Evolutionary conservation across 35 echinoderm and acorn worm genomes (phyloP).

Genomic region (Hemicentrotus pulcherrimus): DNA sequence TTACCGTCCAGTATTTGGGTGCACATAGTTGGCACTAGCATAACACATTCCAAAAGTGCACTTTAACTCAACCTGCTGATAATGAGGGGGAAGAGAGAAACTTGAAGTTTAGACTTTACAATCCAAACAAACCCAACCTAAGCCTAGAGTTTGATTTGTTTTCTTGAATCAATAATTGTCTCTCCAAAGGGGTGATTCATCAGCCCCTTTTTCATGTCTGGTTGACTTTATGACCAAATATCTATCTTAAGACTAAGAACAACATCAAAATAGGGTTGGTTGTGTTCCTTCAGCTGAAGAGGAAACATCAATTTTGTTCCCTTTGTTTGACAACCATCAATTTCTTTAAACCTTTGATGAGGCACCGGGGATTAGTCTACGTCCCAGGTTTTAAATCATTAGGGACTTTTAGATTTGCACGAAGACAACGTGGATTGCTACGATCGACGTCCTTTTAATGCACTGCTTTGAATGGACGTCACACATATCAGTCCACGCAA

Average conservation of each 20-base stretch:
- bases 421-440: too few species aligned
- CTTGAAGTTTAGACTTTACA: conserved; percentile 12
- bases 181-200: neutral
- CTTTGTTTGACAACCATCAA: neutral
- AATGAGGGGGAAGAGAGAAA: neutral
- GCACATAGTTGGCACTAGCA: too few species aligned
- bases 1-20: neutral
- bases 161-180: conserved; percentile 14
- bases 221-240: neutral
- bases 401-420: too few species aligned
- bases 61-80: neutral
- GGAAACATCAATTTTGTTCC: conserved; percentile 12
- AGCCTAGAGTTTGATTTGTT: neutral
- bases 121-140: conserved; percentile 1
- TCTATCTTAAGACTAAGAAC: neutral
- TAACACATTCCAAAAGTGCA: neutral
- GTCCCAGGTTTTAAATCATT: neutral
- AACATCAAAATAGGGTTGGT: neutral
- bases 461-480: too few species aligned
- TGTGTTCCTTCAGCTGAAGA: neutral
- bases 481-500: too few species aligned
- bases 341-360: conserved; percentile 5
- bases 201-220: neutral
- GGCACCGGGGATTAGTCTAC: neutral
- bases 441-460: too few species aligned